A percentile compares a stretch with the other conserved stretches of the same genome.
Conservation (phyloP, 2,113 vertebrate genomes). For the Vireo altiloquus region DNA sequence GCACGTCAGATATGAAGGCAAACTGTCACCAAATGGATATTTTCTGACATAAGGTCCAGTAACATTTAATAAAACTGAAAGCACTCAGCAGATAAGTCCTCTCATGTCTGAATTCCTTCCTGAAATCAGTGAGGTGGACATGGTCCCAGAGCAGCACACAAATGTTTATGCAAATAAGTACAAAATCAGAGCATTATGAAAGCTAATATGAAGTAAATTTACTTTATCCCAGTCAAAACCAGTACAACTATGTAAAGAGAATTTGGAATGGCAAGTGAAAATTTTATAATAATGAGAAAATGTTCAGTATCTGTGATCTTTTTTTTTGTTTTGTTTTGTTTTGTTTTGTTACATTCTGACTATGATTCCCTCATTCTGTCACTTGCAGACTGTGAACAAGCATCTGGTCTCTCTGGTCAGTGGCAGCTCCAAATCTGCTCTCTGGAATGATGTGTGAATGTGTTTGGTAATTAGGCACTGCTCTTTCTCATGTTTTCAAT, state of each 20-base stretch:
- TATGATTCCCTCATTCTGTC: background rate
- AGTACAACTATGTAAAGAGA: background rate
- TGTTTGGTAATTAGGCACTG: background rate
- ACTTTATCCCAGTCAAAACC: background rate
- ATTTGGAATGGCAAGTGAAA: background rate
- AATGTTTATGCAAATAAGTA: background rate
- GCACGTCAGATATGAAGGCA: background rate
- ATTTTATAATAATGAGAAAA: background rate
- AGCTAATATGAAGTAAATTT: background rate
- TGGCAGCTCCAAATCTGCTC: background rate
- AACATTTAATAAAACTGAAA: background rate
- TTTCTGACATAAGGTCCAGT: background rate
- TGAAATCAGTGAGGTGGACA: background rate
- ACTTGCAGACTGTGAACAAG: background rate
- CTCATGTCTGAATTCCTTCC: background rate
- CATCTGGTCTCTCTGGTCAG: background rate
- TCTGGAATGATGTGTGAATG: background rate
- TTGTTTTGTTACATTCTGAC: background rate
- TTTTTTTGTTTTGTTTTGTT: background rate
- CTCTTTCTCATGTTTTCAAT: background rate
- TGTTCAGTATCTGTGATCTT: background rate
- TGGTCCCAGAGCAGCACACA: background rate
- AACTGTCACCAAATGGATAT: background rate
- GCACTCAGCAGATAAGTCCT: background rate
- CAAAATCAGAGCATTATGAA: background rate